Conservation (phyloP, 2,797 vertebrate genomes). For the Apogon talboti region DNA sequence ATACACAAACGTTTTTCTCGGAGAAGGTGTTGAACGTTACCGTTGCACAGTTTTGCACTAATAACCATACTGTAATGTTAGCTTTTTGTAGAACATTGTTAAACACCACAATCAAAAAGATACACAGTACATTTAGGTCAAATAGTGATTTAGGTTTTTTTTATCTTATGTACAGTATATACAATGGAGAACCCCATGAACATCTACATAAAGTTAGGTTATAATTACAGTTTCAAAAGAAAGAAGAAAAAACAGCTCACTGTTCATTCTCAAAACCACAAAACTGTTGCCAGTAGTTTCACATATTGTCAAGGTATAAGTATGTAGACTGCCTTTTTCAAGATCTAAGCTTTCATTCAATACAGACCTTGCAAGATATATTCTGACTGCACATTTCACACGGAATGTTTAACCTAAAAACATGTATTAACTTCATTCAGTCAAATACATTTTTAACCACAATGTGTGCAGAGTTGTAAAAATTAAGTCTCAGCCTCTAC, state of each 20-base stretch:
- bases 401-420: too few species aligned
- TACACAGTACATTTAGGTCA: not conserved
- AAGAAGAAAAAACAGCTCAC: not conserved
- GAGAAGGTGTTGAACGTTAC: not conserved
- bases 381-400: slow-evolving; percentile 1
- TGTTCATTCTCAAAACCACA: not conserved
- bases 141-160: too few species aligned
- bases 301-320: not conserved
- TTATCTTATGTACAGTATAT: too few species aligned
- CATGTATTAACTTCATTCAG: too few species aligned
- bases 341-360: too few species aligned
- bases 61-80: not conserved
- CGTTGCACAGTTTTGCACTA: not conserved
- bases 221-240: not conserved
- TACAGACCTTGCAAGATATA: not conserved
- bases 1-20: not conserved
- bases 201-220: not conserved
- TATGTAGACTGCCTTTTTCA: too few species aligned
- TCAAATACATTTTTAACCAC: too few species aligned
- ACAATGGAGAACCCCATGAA: too few species aligned
- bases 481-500: too few species aligned
- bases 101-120: not conserved
- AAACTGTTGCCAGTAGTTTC: not conserved
- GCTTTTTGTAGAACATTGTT: not conserved
- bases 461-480: too few species aligned